Percentiles rank a stretch among this genome's conserved stretches.
Evolutionary conservation across 1,140 invertebrate genomes (phyloP).

Genomic region (Dinoponera quadriceps): DNA sequence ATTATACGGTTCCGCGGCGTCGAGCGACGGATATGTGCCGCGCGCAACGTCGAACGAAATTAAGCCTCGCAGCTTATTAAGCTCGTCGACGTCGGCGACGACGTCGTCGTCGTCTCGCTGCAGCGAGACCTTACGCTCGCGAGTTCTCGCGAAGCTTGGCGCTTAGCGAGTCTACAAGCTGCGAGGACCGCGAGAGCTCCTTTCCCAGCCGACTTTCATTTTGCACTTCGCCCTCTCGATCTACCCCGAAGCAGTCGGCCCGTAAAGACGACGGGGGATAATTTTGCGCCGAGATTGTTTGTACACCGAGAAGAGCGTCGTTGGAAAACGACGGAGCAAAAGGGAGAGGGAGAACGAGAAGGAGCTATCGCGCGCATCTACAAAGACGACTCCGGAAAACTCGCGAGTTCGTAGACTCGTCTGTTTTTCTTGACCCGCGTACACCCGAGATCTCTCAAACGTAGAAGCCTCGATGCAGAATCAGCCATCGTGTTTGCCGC

Average conservation of each 20-base stretch:
- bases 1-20: conserved; percentile 15
- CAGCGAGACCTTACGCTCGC: neutral
- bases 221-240: conserved; percentile 67
- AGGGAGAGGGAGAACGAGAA: conserved; percentile 1
- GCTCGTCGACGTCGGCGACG: conserved; percentile 9
- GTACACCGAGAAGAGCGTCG: conserved; percentile 58
- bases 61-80: conserved; percentile 77
- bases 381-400: too few species aligned
- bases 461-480: too few species aligned
- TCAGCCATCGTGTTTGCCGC: too few species aligned
- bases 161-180: conserved; percentile 13
- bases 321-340: conserved; percentile 46
- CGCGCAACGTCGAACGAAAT: conserved; percentile 54
- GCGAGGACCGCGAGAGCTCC: conserved; percentile 24
- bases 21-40: conserved; percentile 18
- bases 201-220: conserved; percentile 74
- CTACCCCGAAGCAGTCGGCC: conserved; percentile 41
- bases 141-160: neutral
- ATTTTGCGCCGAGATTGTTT: conserved; percentile 77
- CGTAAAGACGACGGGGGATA: conserved; percentile 68
- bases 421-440: too few species aligned
- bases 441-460: too few species aligned
- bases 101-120: neutral
- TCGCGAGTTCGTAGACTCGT: too few species aligned
- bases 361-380: too few species aligned